Evolutionary conservation across 1,140 invertebrate genomes (phyloP), one percentile per base, ranked within the genome.

Genomic region (Drosophila suzukii): DNA sequence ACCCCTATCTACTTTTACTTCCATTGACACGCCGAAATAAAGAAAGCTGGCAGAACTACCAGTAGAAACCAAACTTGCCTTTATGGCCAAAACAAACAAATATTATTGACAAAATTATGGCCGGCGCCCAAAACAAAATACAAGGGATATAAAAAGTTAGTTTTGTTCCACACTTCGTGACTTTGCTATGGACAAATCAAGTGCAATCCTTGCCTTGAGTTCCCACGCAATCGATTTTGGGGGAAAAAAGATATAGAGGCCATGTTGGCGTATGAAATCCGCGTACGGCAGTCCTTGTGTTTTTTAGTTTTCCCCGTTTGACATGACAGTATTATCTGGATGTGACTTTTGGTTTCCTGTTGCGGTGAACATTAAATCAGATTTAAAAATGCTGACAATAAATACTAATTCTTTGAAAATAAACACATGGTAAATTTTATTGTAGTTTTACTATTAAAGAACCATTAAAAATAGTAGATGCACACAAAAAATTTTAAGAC

Each of bases 81-180:
- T 85, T 85, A 82, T 71, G 76, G 63, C 66, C 60, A 71, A 78
- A 76, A 78, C 53, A 65, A 82, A 86, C 84, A 77, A 88, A 86
- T 78, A 86, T 78, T 71, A 86, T 88, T 88, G 83, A 86, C 75
- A 60, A 83, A 86, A 88, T 86, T 86, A 86, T 86, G 66, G 79
- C 70, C 65, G 79, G 70, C 79, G 62, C 60, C 83, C 61, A 30
- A 67, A 62, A 61, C 51, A 38, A 63, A 84, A 73, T 85, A 63
- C 38, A 62, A 74, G 20, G 34, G 41, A 44, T 34, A 63, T 32
- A 50, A 67, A 55, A 51, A 27, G 11, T 38, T 41, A 5, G 4
- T 15, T 34, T 53, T 20, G 47, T 17, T 30, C 36, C 36, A 24
- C 17, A 36, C 41, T 60, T 53, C 49, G 58, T 63, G 53, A n/a